Base-by-base conservation (phyloP, 2,113 vertebrate genomes). In the Colossoma macropomum region DNA sequence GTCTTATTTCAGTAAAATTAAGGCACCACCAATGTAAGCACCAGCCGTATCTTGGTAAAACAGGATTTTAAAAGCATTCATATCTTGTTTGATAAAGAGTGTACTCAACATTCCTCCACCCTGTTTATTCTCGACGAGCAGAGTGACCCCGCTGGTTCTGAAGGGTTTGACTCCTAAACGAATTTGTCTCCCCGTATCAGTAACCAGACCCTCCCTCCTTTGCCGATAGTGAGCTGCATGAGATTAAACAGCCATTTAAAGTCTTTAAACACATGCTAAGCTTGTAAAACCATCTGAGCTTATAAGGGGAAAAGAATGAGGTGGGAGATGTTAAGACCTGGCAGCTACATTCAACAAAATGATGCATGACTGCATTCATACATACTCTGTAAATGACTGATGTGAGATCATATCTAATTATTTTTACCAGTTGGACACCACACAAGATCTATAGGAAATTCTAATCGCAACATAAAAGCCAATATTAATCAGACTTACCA, bases 1-100 rank as follows among this genome's bases (percentile, higher is more conserved):
- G 86, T 82, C 73, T 84, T 87, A 73, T 89, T 89, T 89, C 80
- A 85, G 48, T 60, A 68, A 88, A 86, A 92, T 85, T 79, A 86
- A 88, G 89, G 77, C 15, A 81, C 56, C 83, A 85, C 75, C 89
- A 85, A 65, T 32, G 77, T 84, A 86, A 86, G 81, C 83, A 74
- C 27, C 48, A 27, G 17, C 59, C 70, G 38, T 74, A 77, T 86
- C 85, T 81, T 63, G 3, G 73, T 60, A 63, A 84, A 84, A 77
- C 74, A 84, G 50, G 69, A 78, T 78, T 77, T 56, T 54, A 81
- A 84, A 86, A 79, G 25, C 75, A 21, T 60, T 66, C 56, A 27
- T 86, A 86, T 86, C 81, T 72, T 25, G 13, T 34, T 60, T 68
- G 85, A 86, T 86, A 86, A 86, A 60, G 82, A 60, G 15, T 21